phyloP scores from a whole-genome alignment of 2,113 vertebrate genomes.

The Micronycteris hirsuta region DNA sequence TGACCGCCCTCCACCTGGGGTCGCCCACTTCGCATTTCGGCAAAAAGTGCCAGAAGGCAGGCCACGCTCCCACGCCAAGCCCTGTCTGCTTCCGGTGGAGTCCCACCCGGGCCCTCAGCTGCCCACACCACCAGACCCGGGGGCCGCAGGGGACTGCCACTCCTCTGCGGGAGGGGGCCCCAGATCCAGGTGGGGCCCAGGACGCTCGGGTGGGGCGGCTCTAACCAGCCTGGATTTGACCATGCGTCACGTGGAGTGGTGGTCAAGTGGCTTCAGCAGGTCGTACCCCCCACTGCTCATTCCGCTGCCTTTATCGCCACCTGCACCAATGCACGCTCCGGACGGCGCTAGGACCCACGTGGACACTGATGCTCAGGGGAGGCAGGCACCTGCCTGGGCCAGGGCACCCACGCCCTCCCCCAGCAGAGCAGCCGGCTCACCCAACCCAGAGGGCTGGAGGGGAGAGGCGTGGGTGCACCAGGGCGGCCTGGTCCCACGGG shows the following conservation, averaged over 20 bases:
- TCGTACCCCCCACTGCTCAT: accelerated
- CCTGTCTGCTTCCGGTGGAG: accelerated
- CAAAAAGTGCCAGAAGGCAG: not conserved
- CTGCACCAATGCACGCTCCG: accelerated
- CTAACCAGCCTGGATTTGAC: accelerated
- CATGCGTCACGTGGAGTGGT: accelerated
- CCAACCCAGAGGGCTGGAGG: not conserved
- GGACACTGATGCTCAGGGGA: not conserved
- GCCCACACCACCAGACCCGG: not conserved
- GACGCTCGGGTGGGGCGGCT: accelerated
- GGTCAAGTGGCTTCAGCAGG: accelerated
- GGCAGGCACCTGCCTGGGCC: not conserved
- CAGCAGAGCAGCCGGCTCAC: not conserved
- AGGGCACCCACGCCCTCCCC: too few relatives aligned
- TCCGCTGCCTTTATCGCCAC: not conserved
- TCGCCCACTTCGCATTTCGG: accelerated
- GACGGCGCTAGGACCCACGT: accelerated
- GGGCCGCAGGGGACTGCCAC: accelerated
- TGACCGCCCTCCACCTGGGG: accelerated
- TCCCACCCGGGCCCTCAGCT: not conserved
- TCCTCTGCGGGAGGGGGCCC: not conserved
- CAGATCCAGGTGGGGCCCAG: accelerated
- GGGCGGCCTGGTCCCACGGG: accelerated
- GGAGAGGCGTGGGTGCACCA: accelerated
- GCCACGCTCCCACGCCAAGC: accelerated